phyloP scores from a whole-genome alignment of 2,888 invertebrate species.

The Lasioglossum vierecki region DNA sequence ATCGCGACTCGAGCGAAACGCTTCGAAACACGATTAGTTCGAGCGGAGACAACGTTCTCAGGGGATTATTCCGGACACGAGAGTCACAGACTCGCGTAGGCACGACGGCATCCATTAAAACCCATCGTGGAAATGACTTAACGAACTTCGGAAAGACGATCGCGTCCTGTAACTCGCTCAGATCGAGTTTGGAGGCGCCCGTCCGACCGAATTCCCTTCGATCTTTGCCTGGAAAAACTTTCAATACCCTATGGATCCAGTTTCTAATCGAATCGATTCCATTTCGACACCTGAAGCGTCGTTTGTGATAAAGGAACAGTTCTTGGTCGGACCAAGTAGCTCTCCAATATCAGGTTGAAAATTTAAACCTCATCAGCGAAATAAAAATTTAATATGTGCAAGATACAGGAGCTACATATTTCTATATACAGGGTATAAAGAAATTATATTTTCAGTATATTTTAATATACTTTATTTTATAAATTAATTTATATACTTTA shows the following conservation, averaged over 20 bases:
- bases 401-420: too few relatives aligned
- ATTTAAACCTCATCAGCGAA: too few relatives aligned
- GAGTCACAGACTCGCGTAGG: background rate
- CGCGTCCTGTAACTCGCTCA: conserved; percentile 28
- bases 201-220: background rate
- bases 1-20: background rate
- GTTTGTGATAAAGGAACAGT: background rate
- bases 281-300: background rate
- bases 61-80: conserved; percentile 21
- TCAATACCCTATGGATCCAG: background rate
- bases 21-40: conserved; percentile 34
- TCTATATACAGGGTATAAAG: too few relatives aligned
- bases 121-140: conserved; percentile 32
- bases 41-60: conserved; percentile 1
- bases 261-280: background rate
- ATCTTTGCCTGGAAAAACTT: background rate
- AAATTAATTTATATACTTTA: too few relatives aligned
- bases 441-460: too few relatives aligned
- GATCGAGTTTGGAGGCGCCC: conserved; percentile 23
- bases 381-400: too few relatives aligned
- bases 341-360: too few relatives aligned
- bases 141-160: conserved; percentile 44
- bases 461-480: too few relatives aligned
- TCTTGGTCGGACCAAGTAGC: background rate
- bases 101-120: conserved; percentile 32